Conservation (phyloP, 2,113 vertebrate species). For the Tautogolabrus adspersus region DNA sequence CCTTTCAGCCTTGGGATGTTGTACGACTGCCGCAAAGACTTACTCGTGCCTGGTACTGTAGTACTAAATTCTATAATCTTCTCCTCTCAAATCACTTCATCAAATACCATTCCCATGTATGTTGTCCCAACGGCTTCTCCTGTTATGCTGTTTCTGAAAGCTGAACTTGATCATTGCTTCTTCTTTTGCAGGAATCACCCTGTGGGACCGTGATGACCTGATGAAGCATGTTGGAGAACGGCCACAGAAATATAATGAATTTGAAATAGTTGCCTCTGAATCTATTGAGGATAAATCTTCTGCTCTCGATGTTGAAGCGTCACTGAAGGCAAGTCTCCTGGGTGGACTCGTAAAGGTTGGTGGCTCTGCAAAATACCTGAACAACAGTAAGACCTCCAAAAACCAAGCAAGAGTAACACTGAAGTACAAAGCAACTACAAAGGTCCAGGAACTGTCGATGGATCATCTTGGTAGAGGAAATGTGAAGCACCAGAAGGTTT, state of each 20-base stretch:
- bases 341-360: conserved; percentile 52
- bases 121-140: no score
- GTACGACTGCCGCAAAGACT: conserved; percentile 49
- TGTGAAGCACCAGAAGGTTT: no score
- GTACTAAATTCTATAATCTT: background rate
- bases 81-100: background rate
- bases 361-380: conserved; percentile 71
- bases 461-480: no score
- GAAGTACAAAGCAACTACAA: no score
- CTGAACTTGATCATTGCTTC: no score
- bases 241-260: conserved; percentile 25
- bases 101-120: background rate
- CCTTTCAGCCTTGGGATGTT: conserved; percentile 36
- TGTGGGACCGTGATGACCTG: conserved; percentile 8
- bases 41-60: conserved; percentile 33
- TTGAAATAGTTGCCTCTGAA: conserved; percentile 64
- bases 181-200: conserved; percentile 1
- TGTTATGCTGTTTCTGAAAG: no score
- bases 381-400: conserved; percentile 39
- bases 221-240: background rate
- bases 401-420: no score
- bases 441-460: no score
- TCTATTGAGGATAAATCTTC: conserved; percentile 47
- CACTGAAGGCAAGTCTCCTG: conserved; percentile 72
- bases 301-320: conserved; percentile 57